These are phyloP conservation scores for Zosterops japonicus DNA, from an alignment of 2,113 vertebrate genomes.

Conservation along the genomic window DNA sequence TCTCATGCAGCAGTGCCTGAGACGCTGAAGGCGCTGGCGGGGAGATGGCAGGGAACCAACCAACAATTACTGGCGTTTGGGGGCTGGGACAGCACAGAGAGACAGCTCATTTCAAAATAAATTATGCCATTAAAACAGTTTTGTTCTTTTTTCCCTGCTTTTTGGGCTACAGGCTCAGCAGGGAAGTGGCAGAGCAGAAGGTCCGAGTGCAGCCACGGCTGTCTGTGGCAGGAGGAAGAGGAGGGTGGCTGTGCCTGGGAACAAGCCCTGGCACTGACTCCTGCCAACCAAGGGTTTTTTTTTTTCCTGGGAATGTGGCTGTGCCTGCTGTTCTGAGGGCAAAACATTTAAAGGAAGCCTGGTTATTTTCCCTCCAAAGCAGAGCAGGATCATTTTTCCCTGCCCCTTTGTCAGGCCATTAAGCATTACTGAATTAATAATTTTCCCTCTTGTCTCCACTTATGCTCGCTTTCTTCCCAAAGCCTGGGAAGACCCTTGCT, in stretches of 20 bases:
- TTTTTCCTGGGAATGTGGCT: not conserved
- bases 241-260: not conserved
- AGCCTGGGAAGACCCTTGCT: not conserved
- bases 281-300: not conserved
- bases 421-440: not conserved
- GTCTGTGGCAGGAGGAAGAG: not conserved
- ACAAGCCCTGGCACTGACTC: not conserved
- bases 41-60: constrained; percentile 13
- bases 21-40: not conserved
- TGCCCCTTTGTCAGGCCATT: not conserved
- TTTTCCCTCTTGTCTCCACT: not conserved
- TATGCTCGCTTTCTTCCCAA: not conserved
- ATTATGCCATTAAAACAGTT: not conserved
- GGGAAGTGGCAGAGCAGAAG: not conserved
- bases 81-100: not conserved
- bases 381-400: constrained; percentile 27
- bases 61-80: not conserved
- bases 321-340: constrained; percentile 37
- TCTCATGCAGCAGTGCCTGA: not conserved
- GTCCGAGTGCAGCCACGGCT: fast-evolving
- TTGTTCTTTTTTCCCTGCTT: not conserved
- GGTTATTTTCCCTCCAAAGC: not conserved
- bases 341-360: not conserved
- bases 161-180: not conserved
- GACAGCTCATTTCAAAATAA: not conserved